Percentiles rank a stretch among this genome's conserved stretches.
phyloP scores from a whole-genome alignment of 2,888 invertebrate species.

The Camptogramma bilineatum region DNA sequence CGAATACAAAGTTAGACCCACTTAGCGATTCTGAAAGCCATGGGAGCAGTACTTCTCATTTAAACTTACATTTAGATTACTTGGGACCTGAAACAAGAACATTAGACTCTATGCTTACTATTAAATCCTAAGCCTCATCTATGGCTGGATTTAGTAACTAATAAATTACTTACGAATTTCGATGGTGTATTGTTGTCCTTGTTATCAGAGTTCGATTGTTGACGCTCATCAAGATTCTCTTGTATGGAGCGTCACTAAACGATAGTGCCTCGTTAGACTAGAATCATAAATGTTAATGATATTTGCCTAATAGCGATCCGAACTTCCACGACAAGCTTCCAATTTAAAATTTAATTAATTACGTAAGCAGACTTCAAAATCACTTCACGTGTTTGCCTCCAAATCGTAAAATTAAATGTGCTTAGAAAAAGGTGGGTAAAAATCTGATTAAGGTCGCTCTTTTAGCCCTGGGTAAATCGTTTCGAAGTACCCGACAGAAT shows the following conservation, averaged over 20 bases:
- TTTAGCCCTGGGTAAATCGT: conserved; percentile 11
- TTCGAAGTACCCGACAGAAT: background rate
- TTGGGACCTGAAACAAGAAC: too few species aligned
- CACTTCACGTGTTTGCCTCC: conserved; percentile 20
- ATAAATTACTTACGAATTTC: too few species aligned
- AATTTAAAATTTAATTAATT: conserved; percentile 32
- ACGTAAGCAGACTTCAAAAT: conserved; percentile 30
- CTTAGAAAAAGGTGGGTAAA: conserved; percentile 22
- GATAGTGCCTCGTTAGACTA: conserved; percentile 13
- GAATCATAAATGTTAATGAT: conserved; percentile 9
- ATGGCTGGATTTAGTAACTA: too few species aligned
- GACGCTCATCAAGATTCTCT: background rate
- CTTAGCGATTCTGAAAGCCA: too few species aligned
- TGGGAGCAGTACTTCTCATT: too few species aligned
- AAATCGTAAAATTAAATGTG: conserved; percentile 27
- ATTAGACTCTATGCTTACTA: too few species aligned
- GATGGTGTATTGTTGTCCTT: too few species aligned
- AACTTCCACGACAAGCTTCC: conserved; percentile 13
- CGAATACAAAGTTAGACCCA: too few species aligned
- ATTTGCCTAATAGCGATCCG: conserved; percentile 9
- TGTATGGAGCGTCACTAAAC: conserved; percentile 2
- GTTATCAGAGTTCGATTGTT: background rate
- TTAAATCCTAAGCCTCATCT: too few species aligned
- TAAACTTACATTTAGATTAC: too few species aligned
- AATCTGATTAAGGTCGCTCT: conserved; percentile 21